Base-by-base conservation (phyloP, 2,113 vertebrate species). In the Cynocephalus volans region DNA sequence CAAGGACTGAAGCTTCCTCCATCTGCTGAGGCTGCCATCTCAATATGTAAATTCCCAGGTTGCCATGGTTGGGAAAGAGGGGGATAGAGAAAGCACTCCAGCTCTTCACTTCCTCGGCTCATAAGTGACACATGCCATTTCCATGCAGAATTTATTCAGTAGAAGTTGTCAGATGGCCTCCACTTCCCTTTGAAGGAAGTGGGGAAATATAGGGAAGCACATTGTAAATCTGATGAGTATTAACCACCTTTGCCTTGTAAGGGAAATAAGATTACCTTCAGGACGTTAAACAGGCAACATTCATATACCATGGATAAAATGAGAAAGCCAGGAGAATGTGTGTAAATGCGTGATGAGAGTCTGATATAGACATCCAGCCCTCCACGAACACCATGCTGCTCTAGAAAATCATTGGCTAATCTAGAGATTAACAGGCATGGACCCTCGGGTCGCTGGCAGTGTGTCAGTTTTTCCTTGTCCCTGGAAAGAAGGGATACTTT, bases 41-140 rank as follows among this genome's bases (percentile, higher is more conserved):
- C 41, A 93, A 70, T 60, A 73, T 75, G 52, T 76, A 60, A 80
- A 64, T 75, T 88, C n/a, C 41, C 58, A 79, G 70, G 24, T 75
- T 92, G n/a, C 72, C 41, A 28, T 80, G 41, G 69, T 62, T 88
- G 31, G 31, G 19, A 91, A 84, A 93, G 50, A 96, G 50, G 93
- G n/a, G 67, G 26, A 70, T 90, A 14, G 41, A 90, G 86, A 54
- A 93, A n/a, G 31, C 28, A 85, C 28, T 90, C 9, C 64, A 83
- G 12, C 50, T 84, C 50, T 79, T 77, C 28, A 67, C 82, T 93
- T 88, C n/a, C 7, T 45, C 88, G 76, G 18, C 23, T 81, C n/a
- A 62, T 83, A 83, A 54, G 50, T 60, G 81, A 87, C 58, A 56
- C 11, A 45, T 60, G 62, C 13, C 76, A 67, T 88, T 80, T 79